Base-by-base conservation (phyloP, 2,888 invertebrate genomes). In the Synergus japonicus region DNA sequence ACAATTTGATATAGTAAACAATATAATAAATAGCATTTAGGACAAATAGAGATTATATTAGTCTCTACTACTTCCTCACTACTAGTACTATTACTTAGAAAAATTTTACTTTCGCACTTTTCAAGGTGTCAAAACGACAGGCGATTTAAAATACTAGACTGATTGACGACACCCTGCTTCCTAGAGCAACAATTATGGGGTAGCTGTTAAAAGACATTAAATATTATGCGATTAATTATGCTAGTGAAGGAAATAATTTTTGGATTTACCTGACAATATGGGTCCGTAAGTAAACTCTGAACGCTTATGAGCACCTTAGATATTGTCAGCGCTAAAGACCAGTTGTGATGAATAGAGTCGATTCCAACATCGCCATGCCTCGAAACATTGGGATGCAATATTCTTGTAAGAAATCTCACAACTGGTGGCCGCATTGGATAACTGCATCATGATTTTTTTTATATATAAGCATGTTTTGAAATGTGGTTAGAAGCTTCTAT, bases 291-390 rank as follows among this genome's bases (percentile, higher is more conserved):
- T 81, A 97, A 93, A 87, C 97, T 97, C 93, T 97, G 97, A 83
- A 97, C 96, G 77, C 97, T 97, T 82, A 97, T 95, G 86, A 97
- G 94, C 80, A 97, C 95, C 91, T 97, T 98, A 85, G 97, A 96
- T 89, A 98, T 96, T 64, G 98, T 98, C 83, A 98, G 93, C 0
- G 98, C 98, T 82, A 98, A 93, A n/a, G 97, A 97, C 98, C 98
- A 98, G 93, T 98, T 98, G 93, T 98, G 97, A 88, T 97, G 97
- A 86, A 98, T 97, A 12, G 97, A 97, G 93, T 98, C 98, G 84
- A 98, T 96, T 80, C 98, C 98, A 76, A 98, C 97, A 93, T 98
- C 98, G 3, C 98, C 98, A 92, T 98, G 98, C 0, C 98, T 95
- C 4, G 97, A 98, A 78, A 98, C 96, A 93, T 98, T 98, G 8